A percentile compares a stretch with the other conserved stretches of the same genome.
These are phyloP conservation scores for Volucella bombylans DNA, from an alignment of 2,888 invertebrate genomes.

Conservation along the genomic window DNA sequence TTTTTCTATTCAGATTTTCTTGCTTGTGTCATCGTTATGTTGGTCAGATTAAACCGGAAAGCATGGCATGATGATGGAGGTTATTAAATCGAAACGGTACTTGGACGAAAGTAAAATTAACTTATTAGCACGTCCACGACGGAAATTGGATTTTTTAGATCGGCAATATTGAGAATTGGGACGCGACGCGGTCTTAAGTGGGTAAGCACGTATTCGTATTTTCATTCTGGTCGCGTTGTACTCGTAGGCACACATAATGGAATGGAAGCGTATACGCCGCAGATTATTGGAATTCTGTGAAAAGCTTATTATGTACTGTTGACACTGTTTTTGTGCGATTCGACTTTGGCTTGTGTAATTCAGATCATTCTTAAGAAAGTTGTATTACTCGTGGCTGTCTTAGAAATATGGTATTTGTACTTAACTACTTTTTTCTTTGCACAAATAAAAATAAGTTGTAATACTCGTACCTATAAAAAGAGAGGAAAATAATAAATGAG, in stretches of 20 bases:
- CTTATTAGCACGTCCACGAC: slow-evolving; percentile 65
- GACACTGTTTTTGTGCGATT: slow-evolving; percentile 10
- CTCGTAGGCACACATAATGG: slow-evolving; percentile 8
- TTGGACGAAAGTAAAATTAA: slow-evolving; percentile 70
- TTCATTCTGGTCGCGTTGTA: not conserved
- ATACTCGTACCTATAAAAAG: too few relatives aligned
- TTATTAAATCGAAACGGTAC: slow-evolving; percentile 52
- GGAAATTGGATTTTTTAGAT: slow-evolving; percentile 55
- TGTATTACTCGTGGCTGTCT: too few relatives aligned
- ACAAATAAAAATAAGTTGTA: too few relatives aligned
- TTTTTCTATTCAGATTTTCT: slow-evolving; percentile 2
- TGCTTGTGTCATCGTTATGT: slow-evolving; percentile 32
- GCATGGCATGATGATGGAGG: slow-evolving; percentile 4
- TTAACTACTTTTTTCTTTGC: too few relatives aligned
- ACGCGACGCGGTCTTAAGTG: slow-evolving; percentile 57
- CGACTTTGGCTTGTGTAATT: not conserved
- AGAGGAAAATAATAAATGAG: too few relatives aligned
- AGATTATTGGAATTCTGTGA: slow-evolving; percentile 19
- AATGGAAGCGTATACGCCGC: slow-evolving; percentile 22
- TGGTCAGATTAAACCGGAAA: slow-evolving; percentile 15
- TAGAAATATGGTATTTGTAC: too few relatives aligned
- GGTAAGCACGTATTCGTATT: slow-evolving; percentile 50
- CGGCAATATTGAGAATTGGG: slow-evolving; percentile 49
- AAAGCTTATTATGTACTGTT: slow-evolving; percentile 19
- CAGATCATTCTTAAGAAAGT: not conserved